These are phyloP conservation scores for Ctena decussata DNA, from an alignment of 2,888 invertebrate species.

Conservation along the genomic window DNA sequence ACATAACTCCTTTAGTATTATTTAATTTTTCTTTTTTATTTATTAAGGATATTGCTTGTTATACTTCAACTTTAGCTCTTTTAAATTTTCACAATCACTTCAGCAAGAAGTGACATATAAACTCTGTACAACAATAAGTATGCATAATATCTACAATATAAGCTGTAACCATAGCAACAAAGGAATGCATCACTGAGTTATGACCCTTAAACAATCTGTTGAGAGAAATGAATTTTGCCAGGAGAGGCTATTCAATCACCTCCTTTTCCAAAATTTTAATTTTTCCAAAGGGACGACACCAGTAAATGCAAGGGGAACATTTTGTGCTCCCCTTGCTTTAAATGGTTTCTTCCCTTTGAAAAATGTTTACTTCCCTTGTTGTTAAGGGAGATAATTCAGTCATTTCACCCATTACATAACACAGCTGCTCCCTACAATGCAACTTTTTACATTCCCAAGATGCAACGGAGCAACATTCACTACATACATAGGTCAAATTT, in stretches of 20 bases:
- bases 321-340: too few relatives aligned
- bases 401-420: too few relatives aligned
- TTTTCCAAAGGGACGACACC: too few relatives aligned
- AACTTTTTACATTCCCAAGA: neutral
- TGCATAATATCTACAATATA: neutral
- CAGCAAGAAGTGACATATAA: neutral
- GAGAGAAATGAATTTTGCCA: too few relatives aligned
- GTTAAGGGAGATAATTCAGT: too few relatives aligned
- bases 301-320: too few relatives aligned
- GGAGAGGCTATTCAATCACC: too few relatives aligned
- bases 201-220: too few relatives aligned
- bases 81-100: neutral
- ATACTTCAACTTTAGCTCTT: slow-evolving; percentile 16
- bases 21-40: slow-evolving; percentile 15
- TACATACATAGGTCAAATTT: neutral
- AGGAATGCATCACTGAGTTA: too few relatives aligned
- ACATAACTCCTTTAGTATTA: neutral
- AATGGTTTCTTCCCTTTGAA: too few relatives aligned
- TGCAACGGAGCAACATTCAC: neutral
- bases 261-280: too few relatives aligned
- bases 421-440: neutral
- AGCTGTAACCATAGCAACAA: slow-evolving; percentile 11
- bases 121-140: slow-evolving; percentile 12
- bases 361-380: too few relatives aligned
- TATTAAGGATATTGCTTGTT: slow-evolving; percentile 23